Evolutionary conservation across 2,113 vertebrate species (phyloP).

Genomic region (Taurulus bubalis): DNA sequence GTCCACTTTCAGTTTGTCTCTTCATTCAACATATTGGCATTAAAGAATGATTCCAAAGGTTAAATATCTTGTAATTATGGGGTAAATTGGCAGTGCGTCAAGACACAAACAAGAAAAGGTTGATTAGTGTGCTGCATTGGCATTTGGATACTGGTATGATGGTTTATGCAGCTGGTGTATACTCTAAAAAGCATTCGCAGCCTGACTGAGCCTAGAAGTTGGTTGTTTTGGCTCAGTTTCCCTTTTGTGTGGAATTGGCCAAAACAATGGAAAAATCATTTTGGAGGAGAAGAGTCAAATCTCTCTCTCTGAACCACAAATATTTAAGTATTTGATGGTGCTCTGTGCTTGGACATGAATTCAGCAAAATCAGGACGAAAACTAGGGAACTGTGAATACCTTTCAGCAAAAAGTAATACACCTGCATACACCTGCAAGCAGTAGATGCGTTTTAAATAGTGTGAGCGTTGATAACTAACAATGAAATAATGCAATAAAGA

Average conservation of each 20-base stretch:
- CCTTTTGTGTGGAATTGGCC: constrained; percentile 46
- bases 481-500: background rate
- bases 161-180: constrained; percentile 18
- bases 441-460: background rate
- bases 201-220: constrained; percentile 16
- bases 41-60: background rate
- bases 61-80: constrained; percentile 5
- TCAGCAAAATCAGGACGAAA: background rate
- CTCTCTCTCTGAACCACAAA: constrained; percentile 41
- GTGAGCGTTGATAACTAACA: background rate
- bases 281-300: constrained; percentile 47
- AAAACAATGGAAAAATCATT: constrained; percentile 68
- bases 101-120: constrained; percentile 35
- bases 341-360: constrained; percentile 3
- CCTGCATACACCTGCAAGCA: background rate
- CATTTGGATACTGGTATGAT: constrained; percentile 23
- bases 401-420: background rate
- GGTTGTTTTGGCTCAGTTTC: constrained; percentile 31
- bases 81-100: constrained; percentile 2
- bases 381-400: background rate
- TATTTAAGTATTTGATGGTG: constrained; percentile 33
- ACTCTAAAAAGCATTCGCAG: constrained; percentile 8
- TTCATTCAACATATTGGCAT: constrained; percentile 9
- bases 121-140: constrained; percentile 25
- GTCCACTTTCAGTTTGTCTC: background rate